Conservation (phyloP, 2,113 vertebrate genomes). For the Malurus cyaneus region DNA sequence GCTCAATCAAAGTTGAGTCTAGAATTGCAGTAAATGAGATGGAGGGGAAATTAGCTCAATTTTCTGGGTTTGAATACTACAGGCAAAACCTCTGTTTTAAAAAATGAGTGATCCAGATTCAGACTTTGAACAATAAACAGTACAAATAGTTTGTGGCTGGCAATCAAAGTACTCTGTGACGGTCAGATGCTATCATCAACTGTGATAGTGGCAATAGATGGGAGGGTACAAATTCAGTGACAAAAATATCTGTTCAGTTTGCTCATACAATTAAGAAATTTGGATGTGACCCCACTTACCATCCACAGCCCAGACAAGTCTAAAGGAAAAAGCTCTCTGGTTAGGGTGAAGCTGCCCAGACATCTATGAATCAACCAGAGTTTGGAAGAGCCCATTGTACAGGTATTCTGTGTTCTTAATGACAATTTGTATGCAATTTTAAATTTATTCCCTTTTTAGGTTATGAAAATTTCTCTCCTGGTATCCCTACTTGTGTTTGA, state of each 20-base stretch:
- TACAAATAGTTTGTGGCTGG: not conserved
- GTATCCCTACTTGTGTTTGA: not conserved
- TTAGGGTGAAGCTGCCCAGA: not conserved
- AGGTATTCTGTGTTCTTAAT: not conserved
- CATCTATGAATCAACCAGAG: not conserved
- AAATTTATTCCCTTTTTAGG: not conserved
- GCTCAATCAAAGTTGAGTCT: not conserved
- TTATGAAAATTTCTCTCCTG: not conserved
- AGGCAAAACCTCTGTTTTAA: not conserved
- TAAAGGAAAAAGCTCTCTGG: not conserved
- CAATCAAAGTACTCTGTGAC: not conserved
- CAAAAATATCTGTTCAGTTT: not conserved
- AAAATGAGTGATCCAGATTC: not conserved
- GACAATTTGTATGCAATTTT: not conserved
- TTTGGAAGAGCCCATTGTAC: not conserved
- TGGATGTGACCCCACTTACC: fast-evolving
- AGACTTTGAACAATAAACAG: not conserved
- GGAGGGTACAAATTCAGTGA: not conserved
- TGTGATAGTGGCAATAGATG: not conserved
- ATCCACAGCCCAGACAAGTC: not conserved
- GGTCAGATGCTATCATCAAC: not conserved
- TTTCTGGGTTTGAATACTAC: not conserved
- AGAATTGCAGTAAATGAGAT: not conserved
- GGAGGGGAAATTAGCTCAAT: not conserved
- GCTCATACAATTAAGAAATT: not conserved